Evolutionary conservation across 2,888 invertebrate genomes (phyloP).

Genomic region (Ferdinandea cuprea): DNA sequence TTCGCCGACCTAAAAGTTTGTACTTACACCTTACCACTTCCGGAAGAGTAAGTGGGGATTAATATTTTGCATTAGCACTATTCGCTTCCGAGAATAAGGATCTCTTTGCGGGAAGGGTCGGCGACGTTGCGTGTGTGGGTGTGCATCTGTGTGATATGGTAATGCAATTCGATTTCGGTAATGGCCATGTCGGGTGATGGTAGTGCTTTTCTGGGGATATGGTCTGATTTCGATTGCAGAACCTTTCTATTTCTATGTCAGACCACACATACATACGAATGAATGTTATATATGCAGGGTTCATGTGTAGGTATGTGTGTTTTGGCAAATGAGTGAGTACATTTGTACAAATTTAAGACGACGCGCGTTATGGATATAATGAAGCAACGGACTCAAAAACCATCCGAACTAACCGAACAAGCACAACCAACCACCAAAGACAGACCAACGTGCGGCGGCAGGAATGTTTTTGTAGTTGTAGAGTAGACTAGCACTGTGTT

Average conservation of each 20-base stretch:
- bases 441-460: constrained; percentile 51
- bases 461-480: constrained; percentile 46
- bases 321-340: constrained; percentile 7
- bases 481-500: constrained; percentile 57
- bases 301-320: background rate
- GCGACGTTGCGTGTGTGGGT: background rate
- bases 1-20: constrained; percentile 33
- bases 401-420: constrained; percentile 51
- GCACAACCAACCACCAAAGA: constrained; percentile 29
- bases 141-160: constrained; percentile 32
- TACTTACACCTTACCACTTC: constrained; percentile 57
- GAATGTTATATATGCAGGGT: background rate
- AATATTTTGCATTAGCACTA: constrained; percentile 63
- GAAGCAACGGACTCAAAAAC: constrained; percentile 58
- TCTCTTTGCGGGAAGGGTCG: background rate
- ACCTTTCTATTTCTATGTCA: constrained; percentile 18
- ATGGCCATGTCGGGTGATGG: constrained; percentile 63
- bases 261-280: too few species aligned
- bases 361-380: constrained; percentile 59
- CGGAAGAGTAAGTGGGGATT: constrained; percentile 57
- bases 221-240: constrained; percentile 12
- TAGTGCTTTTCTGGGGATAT: constrained; percentile 47
- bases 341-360: constrained; percentile 51
- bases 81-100: constrained; percentile 22
- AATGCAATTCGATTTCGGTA: constrained; percentile 67